A percentile compares a stretch with the other conserved stretches of the same genome.
These are phyloP conservation scores for Perizoma flavofasciatum DNA, from an alignment of 2,888 invertebrate genomes.

Conservation along the genomic window DNA sequence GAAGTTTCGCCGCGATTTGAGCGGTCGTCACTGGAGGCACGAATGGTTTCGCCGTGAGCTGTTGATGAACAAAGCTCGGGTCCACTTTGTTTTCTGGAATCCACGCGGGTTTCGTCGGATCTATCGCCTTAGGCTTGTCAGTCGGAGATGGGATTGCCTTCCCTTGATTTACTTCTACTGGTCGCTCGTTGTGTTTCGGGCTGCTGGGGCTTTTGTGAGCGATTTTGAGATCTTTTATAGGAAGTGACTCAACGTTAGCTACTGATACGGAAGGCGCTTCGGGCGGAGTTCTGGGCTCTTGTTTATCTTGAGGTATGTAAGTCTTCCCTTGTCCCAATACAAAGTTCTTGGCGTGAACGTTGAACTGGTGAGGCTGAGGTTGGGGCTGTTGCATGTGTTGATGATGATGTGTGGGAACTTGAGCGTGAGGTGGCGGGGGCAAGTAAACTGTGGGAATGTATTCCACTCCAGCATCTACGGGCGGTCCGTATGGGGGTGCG, in stretches of 20 bases:
- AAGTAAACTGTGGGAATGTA: slow-evolving; percentile 76
- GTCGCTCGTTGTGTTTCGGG: slow-evolving; percentile 66
- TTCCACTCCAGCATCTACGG: slow-evolving; percentile 69
- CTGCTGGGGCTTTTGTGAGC: slow-evolving; percentile 62
- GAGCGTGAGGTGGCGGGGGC: slow-evolving; percentile 67
- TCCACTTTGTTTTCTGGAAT: slow-evolving; percentile 55
- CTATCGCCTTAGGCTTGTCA: slow-evolving; percentile 64
- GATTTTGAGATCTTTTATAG: slow-evolving; percentile 77
- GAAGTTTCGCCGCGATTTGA: slow-evolving; percentile 55
- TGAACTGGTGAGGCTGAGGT: slow-evolving; percentile 71
- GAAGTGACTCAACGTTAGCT: slow-evolving; percentile 62
- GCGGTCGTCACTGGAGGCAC: slow-evolving; percentile 54
- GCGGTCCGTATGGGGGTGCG: slow-evolving; percentile 67
- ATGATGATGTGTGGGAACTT: slow-evolving; percentile 61
- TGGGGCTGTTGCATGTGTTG: slow-evolving; percentile 56
- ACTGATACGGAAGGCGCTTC: slow-evolving; percentile 51
- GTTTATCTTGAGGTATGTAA: slow-evolving; percentile 60
- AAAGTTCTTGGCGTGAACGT: slow-evolving; percentile 80
- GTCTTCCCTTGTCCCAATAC: slow-evolving; percentile 70
- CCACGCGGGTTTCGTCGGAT: slow-evolving; percentile 67
- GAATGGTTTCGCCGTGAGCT: slow-evolving; percentile 57
- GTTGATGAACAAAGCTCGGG: slow-evolving; percentile 39
- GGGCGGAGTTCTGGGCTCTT: slow-evolving; percentile 56
- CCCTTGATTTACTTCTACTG: slow-evolving; percentile 45
- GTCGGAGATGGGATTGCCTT: slow-evolving; percentile 51